Base-by-base conservation (phyloP, 2,797 vertebrate species). In the Poeciliopsis paucimaculata region DNA sequence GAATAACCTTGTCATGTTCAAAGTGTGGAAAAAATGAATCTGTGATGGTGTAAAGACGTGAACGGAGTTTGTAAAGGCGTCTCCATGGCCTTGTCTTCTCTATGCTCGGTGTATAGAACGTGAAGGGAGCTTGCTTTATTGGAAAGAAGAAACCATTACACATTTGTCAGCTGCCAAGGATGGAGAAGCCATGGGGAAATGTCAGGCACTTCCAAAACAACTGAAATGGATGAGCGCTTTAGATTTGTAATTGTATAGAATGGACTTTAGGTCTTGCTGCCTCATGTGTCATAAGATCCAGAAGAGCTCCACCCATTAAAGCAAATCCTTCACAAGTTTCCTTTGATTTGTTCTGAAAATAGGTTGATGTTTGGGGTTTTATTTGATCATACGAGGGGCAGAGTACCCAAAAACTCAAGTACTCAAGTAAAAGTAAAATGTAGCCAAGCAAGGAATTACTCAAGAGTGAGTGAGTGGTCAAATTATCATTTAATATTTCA, bases 151-250 rank as follows among this genome's bases (percentile, higher is more conserved):
- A 83, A 82, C 70, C 46, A 76, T 82, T 60, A 86, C 76, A 88
- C 73, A 86, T 86, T 79, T 89, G 80, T 86, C 82, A 82, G 74
- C 83, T 87, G 84, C 81, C 78, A 80, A 57, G 62, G 53, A 76
- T 53, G 10, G 70, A 78, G 72, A 77, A 60, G 72, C 78, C 66
- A 41, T n/a, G 71, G 77, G 66, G 72, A 79, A 43, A 49, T 49
- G 66, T 73, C 82, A 23, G 76, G 53, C 85, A 77, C 68, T 82
- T 82, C 45, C 88, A 77, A 60, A 79, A 83, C 78, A 87, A 78
- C 75, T 82, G 77, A 83, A 89, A 82, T 71, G 78, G 82, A 85
- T 82, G 82, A 85, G 76, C 13, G 28, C 73, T 80, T 82, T 73
- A 31, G 72, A 75, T 83, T 77, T 62, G 68, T 78, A 82, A 86